Evolutionary conservation across 2,888 invertebrate species (phyloP), one percentile per base, ranked within the genome.

Genomic region (Sphecodes monilicornis): DNA sequence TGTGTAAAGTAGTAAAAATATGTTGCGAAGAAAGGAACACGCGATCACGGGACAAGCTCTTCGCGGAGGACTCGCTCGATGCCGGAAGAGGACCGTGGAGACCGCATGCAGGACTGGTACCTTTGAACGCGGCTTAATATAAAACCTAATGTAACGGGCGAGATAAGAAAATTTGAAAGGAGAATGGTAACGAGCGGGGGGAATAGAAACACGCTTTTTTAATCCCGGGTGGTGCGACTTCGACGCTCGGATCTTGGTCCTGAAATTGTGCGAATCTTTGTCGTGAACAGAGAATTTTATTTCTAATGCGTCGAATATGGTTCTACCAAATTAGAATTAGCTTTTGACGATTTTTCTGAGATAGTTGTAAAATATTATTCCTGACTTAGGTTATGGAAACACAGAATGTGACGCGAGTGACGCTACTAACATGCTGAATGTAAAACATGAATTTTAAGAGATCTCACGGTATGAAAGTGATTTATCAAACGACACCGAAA

Each of bases 1-100:
- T 80, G 80, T 73, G 85, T 86, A 84, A 84, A 84, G 74, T 73
- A 70, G 78, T 69, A 57, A 81, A 90, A 85, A 90, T 90, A 90
- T 84, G 86, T 84, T 76, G 80, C 85, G 81, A 84, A 75, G 86
- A 84, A 64, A 83, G 64, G 32, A 64, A 66, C 66, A 66, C 43
- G 69, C 69, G 69, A 69, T 3, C 39, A 26, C 26, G 18, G 39
- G 26, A 43, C 70, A 70, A 43, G 70, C 43, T 43, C 18, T 29
- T 72, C 80, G 68, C 43, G 10, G 66, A 66, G 66, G 66, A 66
- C 66, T 73, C 57, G 72, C 39, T 69, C 36, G n/a, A 22, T 16
- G 64, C 36, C 80, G 46, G 82, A 43, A 81, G 69, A 81, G 60
- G 82, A 74, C 69, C 74, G 39, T 29, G 78, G 16, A 50, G 69